Evolutionary conservation across 1,140 invertebrate species (phyloP).

Genomic region (Prorops nasuta): DNA sequence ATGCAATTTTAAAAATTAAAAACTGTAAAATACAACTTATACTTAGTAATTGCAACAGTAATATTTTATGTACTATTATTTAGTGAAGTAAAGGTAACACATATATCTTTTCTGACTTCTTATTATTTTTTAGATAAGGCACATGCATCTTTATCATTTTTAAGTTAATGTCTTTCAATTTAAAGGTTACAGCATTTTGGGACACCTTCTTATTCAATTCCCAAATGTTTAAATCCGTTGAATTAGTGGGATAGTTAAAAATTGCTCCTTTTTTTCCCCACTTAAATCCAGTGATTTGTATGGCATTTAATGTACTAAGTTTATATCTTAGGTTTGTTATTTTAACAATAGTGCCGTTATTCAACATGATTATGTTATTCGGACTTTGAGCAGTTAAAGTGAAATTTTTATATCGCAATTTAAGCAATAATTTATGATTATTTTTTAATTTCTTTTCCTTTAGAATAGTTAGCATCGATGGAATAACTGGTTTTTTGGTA

Average conservation of each 20-base stretch:
- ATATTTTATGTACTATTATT: not conserved
- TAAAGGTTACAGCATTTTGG: not conserved
- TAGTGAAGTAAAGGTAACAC: not conserved
- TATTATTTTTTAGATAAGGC: not conserved
- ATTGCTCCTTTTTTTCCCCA: not conserved
- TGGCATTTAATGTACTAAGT: not conserved
- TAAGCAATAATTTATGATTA: conserved; percentile 3
- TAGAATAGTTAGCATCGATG: not conserved
- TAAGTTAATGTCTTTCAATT: not conserved
- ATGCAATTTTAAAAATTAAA: not conserved
- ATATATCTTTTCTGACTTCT: not conserved
- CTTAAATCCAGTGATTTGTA: not conserved
- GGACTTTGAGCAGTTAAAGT: not conserved
- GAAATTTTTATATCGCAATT: not conserved
- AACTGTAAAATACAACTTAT: not conserved
- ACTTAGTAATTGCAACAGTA: not conserved
- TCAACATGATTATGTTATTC: conserved; percentile 3
- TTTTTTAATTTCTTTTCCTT: not conserved
- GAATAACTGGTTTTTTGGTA: not conserved
- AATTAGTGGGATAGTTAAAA: not conserved
- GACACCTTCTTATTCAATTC: not conserved
- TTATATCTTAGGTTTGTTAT: not conserved
- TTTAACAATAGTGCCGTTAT: not conserved
- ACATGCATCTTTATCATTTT: not conserved
- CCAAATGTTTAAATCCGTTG: not conserved